Evolutionary conservation across 2,113 vertebrate genomes (phyloP).

Genomic region (Grus americana): DNA sequence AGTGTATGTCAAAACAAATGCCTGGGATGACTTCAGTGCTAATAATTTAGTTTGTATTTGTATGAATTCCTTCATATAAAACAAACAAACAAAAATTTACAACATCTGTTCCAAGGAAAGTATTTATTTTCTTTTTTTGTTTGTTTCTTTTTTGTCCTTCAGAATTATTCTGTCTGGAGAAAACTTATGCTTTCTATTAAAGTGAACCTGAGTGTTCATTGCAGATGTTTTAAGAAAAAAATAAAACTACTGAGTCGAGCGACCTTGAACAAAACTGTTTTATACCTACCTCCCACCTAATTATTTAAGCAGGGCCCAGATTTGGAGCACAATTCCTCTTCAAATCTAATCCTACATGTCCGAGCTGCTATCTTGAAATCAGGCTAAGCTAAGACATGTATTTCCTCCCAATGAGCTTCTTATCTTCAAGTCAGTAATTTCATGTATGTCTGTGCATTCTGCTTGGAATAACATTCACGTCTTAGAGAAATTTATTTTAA

Average conservation of each 20-base stretch:
- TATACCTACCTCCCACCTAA: neutral
- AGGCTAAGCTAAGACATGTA: neutral
- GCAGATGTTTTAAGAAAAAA: neutral
- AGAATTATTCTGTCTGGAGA: neutral
- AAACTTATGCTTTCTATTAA: neutral
- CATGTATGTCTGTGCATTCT: neutral
- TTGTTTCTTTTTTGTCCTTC: neutral
- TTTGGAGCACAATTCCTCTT: neutral
- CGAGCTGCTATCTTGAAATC: neutral
- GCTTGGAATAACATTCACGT: neutral
- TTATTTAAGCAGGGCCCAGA: neutral
- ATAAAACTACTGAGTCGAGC: neutral
- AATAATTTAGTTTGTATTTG: neutral
- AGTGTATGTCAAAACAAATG: neutral
- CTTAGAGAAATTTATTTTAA: neutral
- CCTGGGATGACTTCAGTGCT: neutral
- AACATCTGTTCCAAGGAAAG: neutral
- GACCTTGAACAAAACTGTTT: neutral
- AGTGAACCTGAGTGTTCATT: neutral
- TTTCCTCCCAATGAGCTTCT: neutral
- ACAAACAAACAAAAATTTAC: neutral
- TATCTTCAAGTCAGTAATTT: conserved; percentile 5
- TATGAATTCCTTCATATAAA: neutral
- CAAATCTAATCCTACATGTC: neutral
- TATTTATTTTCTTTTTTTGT: neutral